Base-by-base conservation (phyloP, 2,113 vertebrate species). In the Onychostruthus taczanowskii region DNA sequence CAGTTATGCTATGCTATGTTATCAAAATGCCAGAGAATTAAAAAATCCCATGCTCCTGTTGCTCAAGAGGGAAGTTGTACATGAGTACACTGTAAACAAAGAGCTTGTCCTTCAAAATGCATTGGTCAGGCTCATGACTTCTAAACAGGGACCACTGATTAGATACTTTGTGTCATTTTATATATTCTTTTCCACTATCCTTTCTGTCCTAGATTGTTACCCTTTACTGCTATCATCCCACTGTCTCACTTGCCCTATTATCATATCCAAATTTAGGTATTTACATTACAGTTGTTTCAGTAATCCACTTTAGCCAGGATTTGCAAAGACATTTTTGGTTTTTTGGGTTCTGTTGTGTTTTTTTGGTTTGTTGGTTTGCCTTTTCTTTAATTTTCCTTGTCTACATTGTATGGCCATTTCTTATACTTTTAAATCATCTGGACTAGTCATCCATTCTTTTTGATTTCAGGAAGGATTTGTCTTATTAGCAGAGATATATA, bases 321-420 rank as follows among this genome's bases (percentile, higher is more conserved):
- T 73, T 84, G 3, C 3, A 66, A 47, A 61, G 3, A 1, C 0
- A 7, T 4, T 27, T 41, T 26, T 39, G 11, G 2, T 19, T 39
- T 37, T 37, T 47, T 24, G 18, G 10, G 6, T 33, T 52, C 24
- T 27, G 0, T 28, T 28, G 16, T 3, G 18, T 4, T 24, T 55
- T 39, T 70, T 59, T 52, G 6, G 9, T 75, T 39, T 33, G 5
- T 67, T 74, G 13, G 5, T 9, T 55, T 89, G 26, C 22, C 20
- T 31, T 39, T 41, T 56, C 16, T 52, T 46, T 35, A 31, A 49
- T 50, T 12, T 22, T 16, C 3, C 15, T 68, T 76, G 10, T 30
- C 23, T 74, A 11, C n/a, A 66, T 56, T 13, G 4, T 66, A 13
- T 77, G 11, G 6, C 13, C 6, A 15, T 88, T 75, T 79, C 17